These are phyloP conservation scores for Montipora sp. DNA, from an alignment of 64 coral and sea anemone genomes.

Conservation along the genomic window DNA sequence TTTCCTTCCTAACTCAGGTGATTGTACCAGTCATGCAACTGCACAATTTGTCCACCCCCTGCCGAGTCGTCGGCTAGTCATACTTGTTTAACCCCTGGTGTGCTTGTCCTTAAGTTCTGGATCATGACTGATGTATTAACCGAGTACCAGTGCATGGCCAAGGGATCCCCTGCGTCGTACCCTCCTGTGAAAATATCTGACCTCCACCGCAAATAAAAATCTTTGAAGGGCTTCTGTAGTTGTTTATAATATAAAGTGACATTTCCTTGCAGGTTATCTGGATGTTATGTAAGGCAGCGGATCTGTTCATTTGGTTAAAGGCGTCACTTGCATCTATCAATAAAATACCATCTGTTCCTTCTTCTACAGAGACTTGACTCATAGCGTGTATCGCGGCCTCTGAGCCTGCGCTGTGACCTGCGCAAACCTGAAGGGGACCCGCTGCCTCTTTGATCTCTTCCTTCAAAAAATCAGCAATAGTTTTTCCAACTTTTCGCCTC, in stretches of 20 bases:
- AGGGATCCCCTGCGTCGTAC: not conserved
- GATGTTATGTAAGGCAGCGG: slow-evolving; percentile 26
- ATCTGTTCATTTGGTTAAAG: slow-evolving; percentile 1
- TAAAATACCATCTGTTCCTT: not conserved
- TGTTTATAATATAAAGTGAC: slow-evolving; percentile 33
- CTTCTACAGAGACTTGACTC: too few species aligned
- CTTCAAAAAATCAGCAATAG: not conserved
- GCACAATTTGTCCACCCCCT: not conserved
- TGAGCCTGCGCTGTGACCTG: not conserved
- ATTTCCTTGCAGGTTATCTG: slow-evolving; percentile 48
- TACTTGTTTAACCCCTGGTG: slow-evolving; percentile 31
- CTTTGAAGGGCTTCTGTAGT: slow-evolving; percentile 28
- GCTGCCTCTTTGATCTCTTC: slow-evolving; percentile 47
- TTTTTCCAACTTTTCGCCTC: slow-evolving; percentile 37
- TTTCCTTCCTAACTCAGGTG: slow-evolving; percentile 6
- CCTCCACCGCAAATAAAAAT: slow-evolving; percentile 8
- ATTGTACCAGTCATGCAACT: slow-evolving; percentile 17
- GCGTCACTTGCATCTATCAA: not conserved
- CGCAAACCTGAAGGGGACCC: slow-evolving; percentile 36
- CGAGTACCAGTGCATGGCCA: slow-evolving; percentile 33
- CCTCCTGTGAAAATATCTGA: slow-evolving; percentile 14
- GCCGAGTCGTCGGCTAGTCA: slow-evolving; percentile 52
- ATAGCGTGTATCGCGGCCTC: not conserved
- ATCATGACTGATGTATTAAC: too few species aligned
- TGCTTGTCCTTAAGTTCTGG: not conserved